phyloP scores from a whole-genome alignment of 2,888 invertebrate species.

The Rhodophaea formosa region DNA sequence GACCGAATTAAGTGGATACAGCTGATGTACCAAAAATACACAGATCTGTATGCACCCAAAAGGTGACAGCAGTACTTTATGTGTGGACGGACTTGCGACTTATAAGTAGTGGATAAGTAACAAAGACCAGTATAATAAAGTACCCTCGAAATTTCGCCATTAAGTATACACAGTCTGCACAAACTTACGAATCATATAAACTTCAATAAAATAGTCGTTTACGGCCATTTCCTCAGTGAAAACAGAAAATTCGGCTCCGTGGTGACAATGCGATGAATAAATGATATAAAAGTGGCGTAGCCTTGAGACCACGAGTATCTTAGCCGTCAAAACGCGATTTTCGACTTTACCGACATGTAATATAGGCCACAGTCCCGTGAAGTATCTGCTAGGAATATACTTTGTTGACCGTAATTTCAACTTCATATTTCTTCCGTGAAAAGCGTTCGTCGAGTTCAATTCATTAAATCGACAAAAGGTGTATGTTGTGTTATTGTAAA shows the following conservation, averaged over 20 bases:
- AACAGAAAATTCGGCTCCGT: constrained; percentile 37
- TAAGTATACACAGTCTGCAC: constrained; percentile 1
- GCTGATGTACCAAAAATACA: too few relatives aligned
- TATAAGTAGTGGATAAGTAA: too few relatives aligned
- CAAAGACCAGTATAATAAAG: too few relatives aligned
- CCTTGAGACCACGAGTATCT: constrained; percentile 17
- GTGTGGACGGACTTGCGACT: too few relatives aligned
- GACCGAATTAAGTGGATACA: too few relatives aligned
- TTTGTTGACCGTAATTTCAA: constrained; percentile 17
- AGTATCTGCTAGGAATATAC: not conserved
- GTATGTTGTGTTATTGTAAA: not conserved
- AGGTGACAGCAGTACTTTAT: too few relatives aligned
- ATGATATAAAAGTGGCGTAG: constrained; percentile 29
- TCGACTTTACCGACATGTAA: constrained; percentile 3
- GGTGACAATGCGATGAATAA: constrained; percentile 49
- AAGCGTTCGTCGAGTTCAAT: not conserved
- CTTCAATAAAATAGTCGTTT: constrained; percentile 23
- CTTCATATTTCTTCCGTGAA: constrained; percentile 12
- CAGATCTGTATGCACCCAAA: too few relatives aligned
- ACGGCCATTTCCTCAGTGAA: constrained; percentile 20
- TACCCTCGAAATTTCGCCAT: too few relatives aligned
- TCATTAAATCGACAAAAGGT: constrained; percentile 6
- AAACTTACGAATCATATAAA: constrained; percentile 13
- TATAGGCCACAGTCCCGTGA: not conserved
- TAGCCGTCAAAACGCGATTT: not conserved